A percentile compares a stretch with the other conserved stretches of the same genome.
Conservation (phyloP, 2,888 invertebrate species). For the Unio delphinus region DNA sequence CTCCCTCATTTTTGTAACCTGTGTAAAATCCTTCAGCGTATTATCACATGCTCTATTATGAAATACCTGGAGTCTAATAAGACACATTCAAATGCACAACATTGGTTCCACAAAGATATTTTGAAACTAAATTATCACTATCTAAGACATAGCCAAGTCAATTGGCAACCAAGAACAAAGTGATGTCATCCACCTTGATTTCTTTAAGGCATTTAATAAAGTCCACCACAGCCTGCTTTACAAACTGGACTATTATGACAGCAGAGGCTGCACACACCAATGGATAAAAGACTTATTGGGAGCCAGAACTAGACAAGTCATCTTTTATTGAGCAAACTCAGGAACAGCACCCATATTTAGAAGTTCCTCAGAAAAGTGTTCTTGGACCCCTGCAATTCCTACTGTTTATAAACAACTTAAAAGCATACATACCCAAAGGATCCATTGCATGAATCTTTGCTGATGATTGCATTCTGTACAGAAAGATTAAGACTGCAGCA, state of each 20-base stretch:
- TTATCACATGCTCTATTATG: too few relatives aligned
- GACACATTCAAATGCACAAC: too few relatives aligned
- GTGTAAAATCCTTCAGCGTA: too few relatives aligned
- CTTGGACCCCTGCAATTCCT: background rate
- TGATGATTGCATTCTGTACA: background rate
- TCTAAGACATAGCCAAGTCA: too few relatives aligned
- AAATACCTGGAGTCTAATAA: too few relatives aligned
- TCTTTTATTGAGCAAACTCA: background rate
- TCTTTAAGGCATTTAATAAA: too few relatives aligned
- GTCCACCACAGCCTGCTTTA: too few relatives aligned
- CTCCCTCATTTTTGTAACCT: too few relatives aligned
- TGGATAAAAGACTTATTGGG: background rate
- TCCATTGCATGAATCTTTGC: conserved; percentile 3
- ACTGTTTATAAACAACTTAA: background rate
- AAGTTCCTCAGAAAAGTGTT: conserved; percentile 1
- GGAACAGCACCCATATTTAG: conserved; percentile 1
- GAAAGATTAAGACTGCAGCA: background rate
- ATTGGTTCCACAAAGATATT: too few relatives aligned
- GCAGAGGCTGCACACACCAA: background rate
- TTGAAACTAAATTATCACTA: too few relatives aligned
- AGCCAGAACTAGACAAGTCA: background rate
- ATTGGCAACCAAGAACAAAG: too few relatives aligned
- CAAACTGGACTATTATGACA: background rate
- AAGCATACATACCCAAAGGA: background rate
- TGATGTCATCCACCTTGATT: too few relatives aligned